Conservation (phyloP, 2,888 invertebrate genomes). For the Tachina fera region DNA sequence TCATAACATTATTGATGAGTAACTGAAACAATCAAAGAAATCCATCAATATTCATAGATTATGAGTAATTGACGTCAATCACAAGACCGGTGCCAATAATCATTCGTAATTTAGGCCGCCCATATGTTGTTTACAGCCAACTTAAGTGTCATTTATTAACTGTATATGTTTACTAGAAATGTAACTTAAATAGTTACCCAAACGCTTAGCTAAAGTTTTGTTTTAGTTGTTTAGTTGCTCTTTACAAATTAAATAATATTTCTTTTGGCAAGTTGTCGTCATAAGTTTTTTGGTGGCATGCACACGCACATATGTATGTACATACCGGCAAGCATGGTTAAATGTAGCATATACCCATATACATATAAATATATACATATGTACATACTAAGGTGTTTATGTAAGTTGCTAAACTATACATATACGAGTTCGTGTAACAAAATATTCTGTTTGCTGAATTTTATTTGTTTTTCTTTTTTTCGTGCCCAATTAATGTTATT, state of each 20-base stretch:
- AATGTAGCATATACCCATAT: background rate
- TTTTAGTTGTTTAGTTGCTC: constrained; percentile 22
- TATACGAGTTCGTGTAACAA: constrained; percentile 9
- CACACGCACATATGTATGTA: background rate
- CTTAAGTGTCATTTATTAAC: constrained; percentile 5
- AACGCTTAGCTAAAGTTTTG: constrained; percentile 39
- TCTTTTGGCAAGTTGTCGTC: constrained; percentile 46
- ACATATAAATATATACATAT: background rate
- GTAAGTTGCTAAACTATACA: background rate
- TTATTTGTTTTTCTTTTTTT: constrained; percentile 41
- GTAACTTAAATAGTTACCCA: constrained; percentile 10
- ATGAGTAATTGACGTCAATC: background rate
- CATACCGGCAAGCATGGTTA: background rate
- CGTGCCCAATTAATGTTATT: constrained; percentile 66
- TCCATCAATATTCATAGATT: too few species aligned
- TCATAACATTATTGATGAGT: too few species aligned
- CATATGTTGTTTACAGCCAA: background rate
- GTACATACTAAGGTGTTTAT: background rate
- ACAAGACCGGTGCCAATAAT: background rate
- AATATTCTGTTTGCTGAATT: constrained; percentile 28
- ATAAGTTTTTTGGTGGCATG: constrained; percentile 19
- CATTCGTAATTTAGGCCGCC: background rate
- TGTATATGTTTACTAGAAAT: constrained; percentile 17
- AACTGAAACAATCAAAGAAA: too few species aligned
- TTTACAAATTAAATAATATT: background rate